Evolutionary conservation across 2,888 invertebrate species (phyloP).

Genomic region (Ormyrus thymus): DNA sequence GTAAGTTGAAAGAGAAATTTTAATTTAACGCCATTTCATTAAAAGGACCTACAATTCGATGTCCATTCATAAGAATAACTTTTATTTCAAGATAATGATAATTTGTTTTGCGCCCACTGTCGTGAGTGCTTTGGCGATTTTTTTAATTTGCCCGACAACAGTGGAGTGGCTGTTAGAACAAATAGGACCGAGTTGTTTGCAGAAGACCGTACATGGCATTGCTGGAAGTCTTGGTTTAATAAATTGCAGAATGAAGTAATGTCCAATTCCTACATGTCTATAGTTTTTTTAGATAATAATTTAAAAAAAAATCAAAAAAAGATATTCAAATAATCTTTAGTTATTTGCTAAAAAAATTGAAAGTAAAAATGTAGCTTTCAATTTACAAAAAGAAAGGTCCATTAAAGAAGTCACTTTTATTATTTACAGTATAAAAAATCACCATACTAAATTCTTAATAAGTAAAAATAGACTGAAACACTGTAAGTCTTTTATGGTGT

Average conservation of each 20-base stretch:
- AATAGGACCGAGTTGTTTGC: constrained; percentile 55
- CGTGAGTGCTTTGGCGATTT: constrained; percentile 62
- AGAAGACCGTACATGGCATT: not conserved
- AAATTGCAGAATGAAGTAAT: not conserved
- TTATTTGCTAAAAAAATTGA: no score
- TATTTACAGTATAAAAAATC: no score
- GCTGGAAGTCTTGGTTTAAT: not conserved
- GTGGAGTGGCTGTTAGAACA: constrained; percentile 62
- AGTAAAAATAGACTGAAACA: no score
- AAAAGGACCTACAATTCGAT: not conserved
- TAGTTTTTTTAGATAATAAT: not conserved
- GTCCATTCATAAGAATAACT: not conserved
- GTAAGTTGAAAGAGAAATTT: constrained; percentile 57
- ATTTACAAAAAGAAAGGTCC: no score
- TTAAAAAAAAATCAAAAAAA: not conserved
- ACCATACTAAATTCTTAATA: no score
- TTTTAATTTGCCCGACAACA: constrained; percentile 66
- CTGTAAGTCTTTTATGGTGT: no score
- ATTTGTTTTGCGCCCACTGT: constrained; percentile 62
- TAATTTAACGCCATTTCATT: not conserved
- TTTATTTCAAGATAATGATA: constrained; percentile 61
- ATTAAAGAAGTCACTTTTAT: no score
- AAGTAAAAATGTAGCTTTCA: no score
- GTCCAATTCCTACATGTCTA: not conserved
- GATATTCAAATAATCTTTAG: not conserved